A percentile compares a stretch with the other conserved stretches of the same genome.
Conservation (phyloP, 1,140 invertebrate species). For the Coelopa frigida region DNA sequence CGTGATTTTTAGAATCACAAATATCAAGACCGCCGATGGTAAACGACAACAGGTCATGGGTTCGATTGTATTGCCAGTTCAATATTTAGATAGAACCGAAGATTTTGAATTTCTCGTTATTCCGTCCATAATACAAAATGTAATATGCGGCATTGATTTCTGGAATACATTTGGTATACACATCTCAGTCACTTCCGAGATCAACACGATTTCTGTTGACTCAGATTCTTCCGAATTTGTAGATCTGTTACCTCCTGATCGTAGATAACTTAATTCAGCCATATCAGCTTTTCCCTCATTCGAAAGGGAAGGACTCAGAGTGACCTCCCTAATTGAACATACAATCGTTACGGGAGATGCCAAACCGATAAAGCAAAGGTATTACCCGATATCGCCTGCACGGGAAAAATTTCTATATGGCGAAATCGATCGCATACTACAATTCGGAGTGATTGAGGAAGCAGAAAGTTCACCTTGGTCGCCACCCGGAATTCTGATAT, state of each 20-base stretch:
- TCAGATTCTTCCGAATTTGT: not conserved
- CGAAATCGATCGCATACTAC: conserved; percentile 24
- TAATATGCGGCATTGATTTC: conserved; percentile 10
- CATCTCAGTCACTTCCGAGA: conserved; percentile 13
- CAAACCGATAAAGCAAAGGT: conserved; percentile 22
- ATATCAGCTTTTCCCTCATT: conserved; percentile 14
- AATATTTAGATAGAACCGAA: too few relatives aligned
- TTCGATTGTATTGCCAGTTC: too few relatives aligned
- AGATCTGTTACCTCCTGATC: not conserved
- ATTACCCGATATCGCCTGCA: conserved; percentile 23
- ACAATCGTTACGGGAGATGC: conserved; percentile 23
- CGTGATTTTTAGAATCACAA: too few relatives aligned
- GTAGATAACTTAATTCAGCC: not conserved
- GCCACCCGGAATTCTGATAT: conserved; percentile 22
- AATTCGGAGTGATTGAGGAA: conserved; percentile 19
- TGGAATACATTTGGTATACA: too few relatives aligned
- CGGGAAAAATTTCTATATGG: conserved; percentile 13
- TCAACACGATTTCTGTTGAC: not conserved
- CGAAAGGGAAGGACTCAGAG: conserved; percentile 24
- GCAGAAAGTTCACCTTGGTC: conserved; percentile 23
- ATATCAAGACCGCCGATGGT: too few relatives aligned
- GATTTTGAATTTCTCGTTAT: too few relatives aligned
- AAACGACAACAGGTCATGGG: too few relatives aligned
- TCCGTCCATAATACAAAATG: too few relatives aligned
- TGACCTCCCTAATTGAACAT: conserved; percentile 21